These are phyloP conservation scores for Catharus minimus DNA, from an alignment of 2,113 vertebrate species.

Conservation along the genomic window DNA sequence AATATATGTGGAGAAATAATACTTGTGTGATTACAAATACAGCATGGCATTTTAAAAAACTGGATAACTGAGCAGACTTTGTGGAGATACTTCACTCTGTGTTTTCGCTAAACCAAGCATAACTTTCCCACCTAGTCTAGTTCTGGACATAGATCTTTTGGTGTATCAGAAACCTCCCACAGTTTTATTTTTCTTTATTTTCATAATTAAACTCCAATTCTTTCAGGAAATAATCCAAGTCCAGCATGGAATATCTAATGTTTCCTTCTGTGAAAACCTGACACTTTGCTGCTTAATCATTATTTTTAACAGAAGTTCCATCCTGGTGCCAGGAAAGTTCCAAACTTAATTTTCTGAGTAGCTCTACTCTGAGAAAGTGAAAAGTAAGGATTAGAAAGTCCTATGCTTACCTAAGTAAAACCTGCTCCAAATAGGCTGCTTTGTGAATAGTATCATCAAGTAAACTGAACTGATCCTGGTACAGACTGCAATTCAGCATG, in stretches of 20 bases:
- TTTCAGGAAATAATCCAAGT: neutral
- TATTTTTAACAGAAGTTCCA: neutral
- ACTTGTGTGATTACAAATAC: neutral
- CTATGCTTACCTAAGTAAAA: neutral
- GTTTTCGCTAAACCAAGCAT: neutral
- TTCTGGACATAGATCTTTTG: neutral
- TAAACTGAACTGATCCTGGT: neutral
- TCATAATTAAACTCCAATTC: neutral
- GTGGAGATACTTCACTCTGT: neutral
- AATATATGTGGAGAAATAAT: neutral
- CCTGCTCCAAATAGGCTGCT: neutral
- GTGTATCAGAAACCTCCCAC: neutral
- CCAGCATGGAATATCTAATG: neutral
- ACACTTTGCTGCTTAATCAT: neutral
- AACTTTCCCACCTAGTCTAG: neutral
- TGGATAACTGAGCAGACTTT: neutral
- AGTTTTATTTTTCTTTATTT: neutral
- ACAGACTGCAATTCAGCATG: neutral
- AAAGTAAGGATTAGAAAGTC: neutral
- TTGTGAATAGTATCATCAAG: neutral
- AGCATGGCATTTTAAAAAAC: neutral
- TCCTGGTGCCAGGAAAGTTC: neutral
- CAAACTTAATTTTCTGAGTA: neutral
- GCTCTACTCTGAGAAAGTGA: neutral
- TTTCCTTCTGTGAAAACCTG: neutral